A percentile compares a stretch with the other conserved stretches of the same genome.
phyloP scores from a whole-genome alignment of 2,797 vertebrate species.

The Pachyuromys duprasi region DNA sequence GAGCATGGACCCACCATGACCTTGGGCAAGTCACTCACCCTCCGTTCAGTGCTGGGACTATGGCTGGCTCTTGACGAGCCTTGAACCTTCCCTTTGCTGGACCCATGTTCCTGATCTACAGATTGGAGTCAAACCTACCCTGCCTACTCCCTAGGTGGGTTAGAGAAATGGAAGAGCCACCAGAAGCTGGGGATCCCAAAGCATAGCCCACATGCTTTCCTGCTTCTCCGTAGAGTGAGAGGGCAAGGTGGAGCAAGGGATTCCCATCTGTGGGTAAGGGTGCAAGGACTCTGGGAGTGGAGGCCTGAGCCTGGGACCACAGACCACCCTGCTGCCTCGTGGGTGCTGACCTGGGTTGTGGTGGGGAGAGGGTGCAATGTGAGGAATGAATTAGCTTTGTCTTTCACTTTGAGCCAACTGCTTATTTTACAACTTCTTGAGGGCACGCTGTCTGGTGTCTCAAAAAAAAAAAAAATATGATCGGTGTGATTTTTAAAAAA shows the following conservation, averaged over 20 bases:
- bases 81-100: not conserved
- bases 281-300: not conserved
- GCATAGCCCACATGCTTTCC: rapidly evolving
- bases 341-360: not conserved
- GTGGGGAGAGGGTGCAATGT: not conserved
- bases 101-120: not conserved
- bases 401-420: not conserved
- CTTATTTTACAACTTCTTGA: not conserved
- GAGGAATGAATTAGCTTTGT: not conserved
- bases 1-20: not conserved
- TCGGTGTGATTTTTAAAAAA: not conserved
- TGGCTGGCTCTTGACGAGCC: not conserved
- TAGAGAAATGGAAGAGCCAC: not conserved
- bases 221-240: not conserved
- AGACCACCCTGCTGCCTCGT: not conserved
- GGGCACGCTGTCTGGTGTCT: not conserved
- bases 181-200: not conserved
- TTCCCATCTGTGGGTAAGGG: too few relatives aligned
- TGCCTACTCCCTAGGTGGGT: not conserved
- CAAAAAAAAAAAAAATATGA: not conserved
- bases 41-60: not conserved
- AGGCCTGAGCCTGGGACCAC: not conserved
- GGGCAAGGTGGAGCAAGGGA: not conserved
- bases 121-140: not conserved
- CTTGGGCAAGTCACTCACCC: too few relatives aligned